Base-by-base conservation (phyloP, 64 coral and sea anemone species). In the Porites australiensis region DNA sequence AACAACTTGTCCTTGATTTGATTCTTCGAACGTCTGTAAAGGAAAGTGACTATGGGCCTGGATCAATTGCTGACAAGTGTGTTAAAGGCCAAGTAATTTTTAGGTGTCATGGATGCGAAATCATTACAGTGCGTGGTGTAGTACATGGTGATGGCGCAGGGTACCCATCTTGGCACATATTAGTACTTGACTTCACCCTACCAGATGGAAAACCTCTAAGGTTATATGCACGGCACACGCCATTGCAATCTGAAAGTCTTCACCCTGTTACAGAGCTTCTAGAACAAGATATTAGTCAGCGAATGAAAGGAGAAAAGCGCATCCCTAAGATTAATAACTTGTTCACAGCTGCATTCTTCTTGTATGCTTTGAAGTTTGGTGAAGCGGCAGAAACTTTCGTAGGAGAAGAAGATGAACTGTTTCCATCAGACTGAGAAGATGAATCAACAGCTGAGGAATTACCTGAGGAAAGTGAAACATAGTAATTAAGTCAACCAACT, bases 21-120 rank as follows among this genome's bases (percentile, higher is more conserved):
- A 65, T 95, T 44, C 81, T 63, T 18, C 80, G 93, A n/a, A 95
- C 93, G 63, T 63, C 49, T 45, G 79, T 90, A 15, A 72, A 86
- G 48, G 20, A 20, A 69, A 95, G 80, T 43, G 19, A 77, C 19
- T 91, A 79, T 51, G 77, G 81, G 54, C 47, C 93, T 64, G 81
- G 52, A 59, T 60, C 74, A 19, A 79, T 90, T 79, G 70, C 88
- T 45, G 87, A 95, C 44, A 86, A 90, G 74, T 18, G 27, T 48
- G 81, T 95, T 58, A 13, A 90, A 6, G 79, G 74, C 63, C 59
- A 13, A 62, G 88, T 70, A 60, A 50, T 53, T 19, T 95, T 87
- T 45, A 65, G 22, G 58, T 76, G 75, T 50, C 13, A 14, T 37
- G 48, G 58, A 18, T 63, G 88, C 50, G 60, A 86, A 50, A 37